Conservation (phyloP, 2,888 invertebrate species). For the Taenaris catops region DNA sequence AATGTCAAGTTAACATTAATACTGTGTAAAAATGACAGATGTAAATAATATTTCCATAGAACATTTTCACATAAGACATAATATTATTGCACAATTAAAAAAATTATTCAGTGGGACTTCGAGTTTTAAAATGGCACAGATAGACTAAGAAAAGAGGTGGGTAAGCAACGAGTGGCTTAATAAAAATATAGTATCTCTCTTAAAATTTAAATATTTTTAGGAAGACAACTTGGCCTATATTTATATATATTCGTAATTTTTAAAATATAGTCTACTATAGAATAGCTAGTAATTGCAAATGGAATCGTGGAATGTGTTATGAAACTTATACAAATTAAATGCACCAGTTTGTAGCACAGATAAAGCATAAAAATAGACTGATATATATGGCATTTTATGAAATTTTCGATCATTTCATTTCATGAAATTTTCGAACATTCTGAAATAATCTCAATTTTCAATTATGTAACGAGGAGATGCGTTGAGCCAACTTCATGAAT, state of each 20-base stretch:
- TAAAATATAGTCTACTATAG: too few relatives aligned
- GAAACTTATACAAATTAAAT: conserved; percentile 11
- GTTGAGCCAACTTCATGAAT: too few relatives aligned
- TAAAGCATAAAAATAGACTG: too few relatives aligned
- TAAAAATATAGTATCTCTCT: conserved; percentile 31
- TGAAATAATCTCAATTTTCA: too few relatives aligned
- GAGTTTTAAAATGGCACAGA: conserved; percentile 22
- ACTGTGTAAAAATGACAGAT: conserved; percentile 13
- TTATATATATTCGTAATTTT: conserved; percentile 11
- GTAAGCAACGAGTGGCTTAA: conserved; percentile 35
- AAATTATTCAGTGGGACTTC: conserved; percentile 13
- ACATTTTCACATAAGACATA: conserved; percentile 10
- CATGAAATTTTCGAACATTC: too few relatives aligned
- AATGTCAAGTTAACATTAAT: conserved; percentile 14
- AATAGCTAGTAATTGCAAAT: conserved; percentile 1
- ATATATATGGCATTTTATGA: too few relatives aligned
- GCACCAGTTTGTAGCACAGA: too few relatives aligned
- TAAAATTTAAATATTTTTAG: conserved; percentile 37
- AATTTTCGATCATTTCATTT: too few relatives aligned
- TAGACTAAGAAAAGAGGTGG: conserved; percentile 48
- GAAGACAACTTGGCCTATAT: conserved; percentile 41
- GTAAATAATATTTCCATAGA: conserved; percentile 2
- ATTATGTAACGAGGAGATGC: too few relatives aligned
- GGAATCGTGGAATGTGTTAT: conserved; percentile 17
- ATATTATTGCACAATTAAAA: conserved; percentile 16